Evolutionary conservation across 2,888 invertebrate genomes (phyloP), one percentile per base, ranked within the genome.

Genomic region (Gibbula magus): DNA sequence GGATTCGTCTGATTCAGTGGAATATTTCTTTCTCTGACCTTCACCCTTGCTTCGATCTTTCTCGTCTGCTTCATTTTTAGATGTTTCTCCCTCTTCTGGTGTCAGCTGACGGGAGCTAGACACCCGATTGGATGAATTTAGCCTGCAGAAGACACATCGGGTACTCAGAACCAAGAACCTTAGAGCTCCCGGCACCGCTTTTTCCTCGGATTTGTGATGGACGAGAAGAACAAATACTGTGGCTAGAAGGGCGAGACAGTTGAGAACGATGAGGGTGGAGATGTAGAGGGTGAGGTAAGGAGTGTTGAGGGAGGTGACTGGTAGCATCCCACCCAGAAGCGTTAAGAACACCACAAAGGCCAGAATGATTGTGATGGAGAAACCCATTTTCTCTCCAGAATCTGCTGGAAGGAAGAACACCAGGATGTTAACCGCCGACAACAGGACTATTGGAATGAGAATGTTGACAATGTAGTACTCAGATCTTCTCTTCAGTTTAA

Each of bases 321-420:
- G 79, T 35, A 79, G 32, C n/a, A 54, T 75, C 5, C 29, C 61
- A 8, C 54, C 35, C 2, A 74, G 32, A 4, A 54, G 45, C 1
- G 66, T 13, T 56, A 79, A 29, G 61, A 75, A 56, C 54, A 79
- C 75, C 13, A 75, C 54, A 39, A 74, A 66, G 29, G 79, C 54
- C n/a, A 79, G 75, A 0, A 79, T 61, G 20, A 73, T 53, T 16
- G 79, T 79, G 8, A 79, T 66, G 10, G 39, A 66, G 10, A 79
- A 61, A 4, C 66, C 61, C 20, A 79, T 79, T 45, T 75, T 79
- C 61, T 79, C 79, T 53, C 79, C 79, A 16, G 79, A 79, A 53
- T 79, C 79, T 56, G 74, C 79, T 56, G 79, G 79, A 18, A 79
- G 56, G 1, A 79, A 22, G 61, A 79, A 79, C 20, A 66, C 66